Percentiles rank a stretch among this genome's conserved stretches.
These are phyloP conservation scores for Thumatha senex DNA, from an alignment of 2,888 invertebrate species.

Conservation along the genomic window DNA sequence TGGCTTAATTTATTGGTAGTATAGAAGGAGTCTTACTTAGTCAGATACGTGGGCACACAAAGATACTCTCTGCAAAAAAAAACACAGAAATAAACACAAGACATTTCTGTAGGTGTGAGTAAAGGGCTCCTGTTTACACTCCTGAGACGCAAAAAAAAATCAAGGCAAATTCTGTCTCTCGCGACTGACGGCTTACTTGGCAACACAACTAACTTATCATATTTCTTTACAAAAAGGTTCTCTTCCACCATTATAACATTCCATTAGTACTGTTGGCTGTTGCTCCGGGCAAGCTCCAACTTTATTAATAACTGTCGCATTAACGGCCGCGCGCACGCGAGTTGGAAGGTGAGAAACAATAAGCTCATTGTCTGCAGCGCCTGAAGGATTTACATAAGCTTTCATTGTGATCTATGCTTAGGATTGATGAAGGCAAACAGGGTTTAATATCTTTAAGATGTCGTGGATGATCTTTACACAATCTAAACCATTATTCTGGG, in stretches of 20 bases:
- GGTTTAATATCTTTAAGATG: not conserved
- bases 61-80: not conserved
- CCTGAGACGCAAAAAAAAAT: constrained; percentile 2
- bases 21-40: not conserved
- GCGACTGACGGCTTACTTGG: constrained; percentile 10
- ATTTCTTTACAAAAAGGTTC: not conserved
- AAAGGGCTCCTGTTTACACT: constrained; percentile 9
- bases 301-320: constrained; percentile 42
- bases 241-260: constrained; percentile 7
- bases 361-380: constrained; percentile 33
- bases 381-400: constrained; percentile 17
- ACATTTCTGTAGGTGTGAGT: not conserved
- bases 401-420: constrained; percentile 6
- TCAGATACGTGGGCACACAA: not conserved
- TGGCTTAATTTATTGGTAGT: not conserved
- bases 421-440: not conserved
- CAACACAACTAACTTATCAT: constrained; percentile 2
- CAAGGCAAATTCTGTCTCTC: constrained; percentile 5
- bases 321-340: constrained; percentile 27
- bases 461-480: not conserved
- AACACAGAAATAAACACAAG: not conserved
- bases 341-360: constrained; percentile 43
- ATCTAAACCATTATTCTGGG: not conserved
- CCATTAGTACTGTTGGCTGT: constrained; percentile 9
- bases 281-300: constrained; percentile 5